phyloP scores from a whole-genome alignment of 2,113 vertebrate genomes.

The Pollimyrus isidori region DNA sequence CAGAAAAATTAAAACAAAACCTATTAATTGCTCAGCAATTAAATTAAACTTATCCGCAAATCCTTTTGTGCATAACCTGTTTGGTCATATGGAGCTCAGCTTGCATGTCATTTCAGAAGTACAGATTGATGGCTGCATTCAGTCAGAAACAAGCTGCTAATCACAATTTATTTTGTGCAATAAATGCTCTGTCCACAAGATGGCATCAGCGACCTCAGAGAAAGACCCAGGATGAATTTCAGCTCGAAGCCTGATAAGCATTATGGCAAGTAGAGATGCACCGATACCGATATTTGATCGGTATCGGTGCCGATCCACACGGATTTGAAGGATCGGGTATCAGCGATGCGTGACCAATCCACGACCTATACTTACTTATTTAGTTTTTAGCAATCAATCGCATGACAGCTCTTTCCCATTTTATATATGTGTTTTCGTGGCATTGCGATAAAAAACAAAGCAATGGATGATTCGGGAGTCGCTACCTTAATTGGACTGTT shows the following conservation, averaged over 20 bases:
- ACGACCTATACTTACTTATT: no score
- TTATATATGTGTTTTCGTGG: no score
- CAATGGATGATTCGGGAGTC: no score
- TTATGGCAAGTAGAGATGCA: background rate
- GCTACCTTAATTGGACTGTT: no score
- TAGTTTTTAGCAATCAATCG: no score
- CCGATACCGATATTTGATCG: no score
- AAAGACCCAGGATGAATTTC: background rate
- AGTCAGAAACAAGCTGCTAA: background rate
- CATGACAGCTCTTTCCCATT: no score
- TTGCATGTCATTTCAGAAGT: background rate
- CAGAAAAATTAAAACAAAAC: background rate
- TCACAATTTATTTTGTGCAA: background rate
- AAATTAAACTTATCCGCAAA: background rate
- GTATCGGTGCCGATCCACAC: no score
- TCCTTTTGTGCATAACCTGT: background rate
- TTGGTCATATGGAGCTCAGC: background rate
- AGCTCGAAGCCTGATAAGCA: background rate
- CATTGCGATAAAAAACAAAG: no score
- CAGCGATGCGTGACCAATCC: no score
- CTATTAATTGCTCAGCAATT: background rate
- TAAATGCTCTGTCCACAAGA: constrained; percentile 26
- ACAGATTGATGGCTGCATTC: background rate
- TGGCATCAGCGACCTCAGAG: constrained; percentile 23
- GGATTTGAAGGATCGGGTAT: no score